These are phyloP conservation scores for Clavelina lepadiformis DNA, from an alignment of 23 tunicate species.

Conservation along the genomic window DNA sequence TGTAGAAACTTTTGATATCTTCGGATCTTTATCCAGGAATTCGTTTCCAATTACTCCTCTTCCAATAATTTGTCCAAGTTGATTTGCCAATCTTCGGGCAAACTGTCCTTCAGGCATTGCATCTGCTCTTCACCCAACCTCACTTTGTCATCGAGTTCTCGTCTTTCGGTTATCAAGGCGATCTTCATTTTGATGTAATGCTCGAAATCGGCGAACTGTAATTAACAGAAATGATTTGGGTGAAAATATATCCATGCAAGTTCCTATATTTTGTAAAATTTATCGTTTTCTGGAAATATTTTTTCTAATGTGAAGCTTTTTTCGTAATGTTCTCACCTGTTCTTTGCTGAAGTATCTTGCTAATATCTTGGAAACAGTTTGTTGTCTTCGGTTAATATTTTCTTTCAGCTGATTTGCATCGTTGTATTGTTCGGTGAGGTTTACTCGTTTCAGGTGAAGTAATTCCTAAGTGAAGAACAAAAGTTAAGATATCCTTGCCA, in stretches of 20 bases:
- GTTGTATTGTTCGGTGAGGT: slow-evolving; percentile 60
- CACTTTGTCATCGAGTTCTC: slow-evolving; percentile 68
- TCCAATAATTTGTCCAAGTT: slow-evolving; percentile 35
- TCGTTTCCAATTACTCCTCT: too few species aligned
- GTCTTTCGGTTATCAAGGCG: slow-evolving; percentile 69
- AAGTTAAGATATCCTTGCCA: background rate
- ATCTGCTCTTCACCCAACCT: slow-evolving; percentile 81
- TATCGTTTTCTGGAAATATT: too few species aligned
- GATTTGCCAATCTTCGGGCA: slow-evolving; percentile 59
- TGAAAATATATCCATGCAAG: too few species aligned
- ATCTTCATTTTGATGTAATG: slow-evolving; percentile 90
- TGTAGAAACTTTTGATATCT: too few species aligned
- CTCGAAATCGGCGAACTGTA: slow-evolving; percentile 82
- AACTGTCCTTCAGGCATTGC: slow-evolving; percentile 64
- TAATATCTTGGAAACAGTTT: slow-evolving; percentile 61
- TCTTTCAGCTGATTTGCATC: slow-evolving; percentile 77
- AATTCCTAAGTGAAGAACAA: slow-evolving; percentile 28
- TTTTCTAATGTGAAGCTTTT: background rate
- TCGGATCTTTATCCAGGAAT: too few species aligned
- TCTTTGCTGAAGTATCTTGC: slow-evolving; percentile 57
- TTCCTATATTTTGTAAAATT: too few species aligned
- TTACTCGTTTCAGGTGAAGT: slow-evolving; percentile 50
- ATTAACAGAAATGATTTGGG: background rate
- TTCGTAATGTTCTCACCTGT: slow-evolving; percentile 36
- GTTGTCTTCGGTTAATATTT: slow-evolving; percentile 63